Evolutionary conservation across 2,797 vertebrate genomes (phyloP).

Genomic region (Sebastes kiyomatsui): DNA sequence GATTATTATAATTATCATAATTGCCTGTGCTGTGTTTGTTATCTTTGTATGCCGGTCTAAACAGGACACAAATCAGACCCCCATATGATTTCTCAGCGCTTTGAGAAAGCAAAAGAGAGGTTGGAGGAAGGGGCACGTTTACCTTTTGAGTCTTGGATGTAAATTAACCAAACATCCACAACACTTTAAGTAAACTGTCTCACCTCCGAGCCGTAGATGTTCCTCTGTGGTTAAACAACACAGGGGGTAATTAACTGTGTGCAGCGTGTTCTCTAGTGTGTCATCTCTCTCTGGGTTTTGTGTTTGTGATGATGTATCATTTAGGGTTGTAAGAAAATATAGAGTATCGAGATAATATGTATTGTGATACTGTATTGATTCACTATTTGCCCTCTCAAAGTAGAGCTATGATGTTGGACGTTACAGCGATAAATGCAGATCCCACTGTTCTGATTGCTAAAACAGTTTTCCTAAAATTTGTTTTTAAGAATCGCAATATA

Average conservation of each 20-base stretch:
- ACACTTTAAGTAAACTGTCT: background rate
- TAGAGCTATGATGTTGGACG: too few relatives aligned
- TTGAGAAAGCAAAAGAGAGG: background rate
- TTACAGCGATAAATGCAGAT: too few relatives aligned
- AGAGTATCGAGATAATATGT: too few relatives aligned
- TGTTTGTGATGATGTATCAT: background rate
- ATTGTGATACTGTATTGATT: too few relatives aligned
- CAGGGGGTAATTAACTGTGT: constrained; percentile 14
- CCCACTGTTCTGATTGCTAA: too few relatives aligned
- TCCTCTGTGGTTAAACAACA: constrained; percentile 18
- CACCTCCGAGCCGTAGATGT: background rate
- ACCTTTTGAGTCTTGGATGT: constrained; percentile 3
- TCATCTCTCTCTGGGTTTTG: background rate
- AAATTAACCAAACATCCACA: constrained; percentile 39
- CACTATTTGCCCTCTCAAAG: too few relatives aligned
- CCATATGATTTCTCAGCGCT: constrained; percentile 7
- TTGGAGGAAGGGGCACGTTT: constrained; percentile 10
- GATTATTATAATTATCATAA: constrained; percentile 71
- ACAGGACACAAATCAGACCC: constrained; percentile 49
- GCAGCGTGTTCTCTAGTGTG: background rate
- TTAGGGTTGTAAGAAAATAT: too few relatives aligned
- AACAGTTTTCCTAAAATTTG: too few relatives aligned
- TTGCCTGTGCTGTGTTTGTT: constrained; percentile 58
- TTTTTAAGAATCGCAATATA: too few relatives aligned
- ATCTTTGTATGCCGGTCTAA: constrained; percentile 46